Evolutionary conservation across 2,113 vertebrate species (phyloP).

Genomic region (Rana temporaria): DNA sequence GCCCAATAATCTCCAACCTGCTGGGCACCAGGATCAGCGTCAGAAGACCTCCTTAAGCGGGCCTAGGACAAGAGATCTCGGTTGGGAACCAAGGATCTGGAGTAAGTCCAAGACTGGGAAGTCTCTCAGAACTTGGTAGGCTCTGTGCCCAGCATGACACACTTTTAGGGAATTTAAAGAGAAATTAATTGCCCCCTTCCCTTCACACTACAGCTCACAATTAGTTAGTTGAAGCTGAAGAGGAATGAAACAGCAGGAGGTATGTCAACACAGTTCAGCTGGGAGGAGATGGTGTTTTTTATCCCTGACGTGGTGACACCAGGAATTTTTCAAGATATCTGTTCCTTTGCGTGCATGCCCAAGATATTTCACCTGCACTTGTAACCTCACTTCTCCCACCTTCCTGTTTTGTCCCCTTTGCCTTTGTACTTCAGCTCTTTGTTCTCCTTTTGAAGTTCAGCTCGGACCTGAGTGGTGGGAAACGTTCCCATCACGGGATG

Average conservation of each 20-base stretch:
- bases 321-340: neutral
- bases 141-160: constrained; percentile 26
- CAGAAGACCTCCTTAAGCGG: constrained; percentile 27
- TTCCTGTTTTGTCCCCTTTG: constrained; percentile 42
- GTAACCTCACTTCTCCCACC: constrained; percentile 25
- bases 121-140: constrained; percentile 25
- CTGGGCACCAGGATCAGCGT: constrained; percentile 3
- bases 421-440: constrained; percentile 24
- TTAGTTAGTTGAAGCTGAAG: constrained; percentile 47
- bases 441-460: constrained; percentile 34
- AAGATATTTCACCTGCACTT: constrained; percentile 16
- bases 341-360: neutral
- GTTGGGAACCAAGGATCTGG: neutral
- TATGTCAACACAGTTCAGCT: constrained; percentile 29
- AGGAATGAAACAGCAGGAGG: constrained; percentile 30
- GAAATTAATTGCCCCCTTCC: constrained; percentile 42
- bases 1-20: neutral
- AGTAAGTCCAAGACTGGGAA: neutral
- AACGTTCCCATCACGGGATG: constrained; percentile 15
- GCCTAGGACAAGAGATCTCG: neutral
- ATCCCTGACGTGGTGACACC: neutral
- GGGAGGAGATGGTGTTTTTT: neutral
- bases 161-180: constrained; percentile 33
- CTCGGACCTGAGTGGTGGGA: constrained; percentile 9
- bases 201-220: constrained; percentile 47